These are phyloP conservation scores for Tenualosa ilisha DNA, from an alignment of 2,797 vertebrate genomes.

Conservation along the genomic window DNA sequence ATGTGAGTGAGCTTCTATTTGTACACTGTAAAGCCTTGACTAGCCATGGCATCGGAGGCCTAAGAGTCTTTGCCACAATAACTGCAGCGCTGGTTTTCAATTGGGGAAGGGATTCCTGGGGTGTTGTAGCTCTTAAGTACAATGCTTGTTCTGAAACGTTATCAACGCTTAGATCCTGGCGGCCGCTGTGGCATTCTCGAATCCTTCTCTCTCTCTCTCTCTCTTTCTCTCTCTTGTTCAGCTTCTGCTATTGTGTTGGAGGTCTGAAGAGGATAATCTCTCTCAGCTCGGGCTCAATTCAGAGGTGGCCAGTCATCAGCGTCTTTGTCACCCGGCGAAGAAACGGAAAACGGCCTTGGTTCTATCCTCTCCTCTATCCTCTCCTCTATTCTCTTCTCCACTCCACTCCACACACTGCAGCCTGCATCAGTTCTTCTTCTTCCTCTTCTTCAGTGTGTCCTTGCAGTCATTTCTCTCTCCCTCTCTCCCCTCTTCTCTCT, in stretches of 20 bases:
- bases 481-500: too few species aligned
- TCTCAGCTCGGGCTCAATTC: not conserved
- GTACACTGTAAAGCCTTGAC: not conserved
- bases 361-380: not conserved
- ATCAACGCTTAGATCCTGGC: not conserved
- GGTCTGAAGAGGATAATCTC: constrained; percentile 13
- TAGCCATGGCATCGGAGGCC: not conserved
- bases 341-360: not conserved
- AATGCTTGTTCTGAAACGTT: not conserved
- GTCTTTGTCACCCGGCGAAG: not conserved
- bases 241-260: not conserved
- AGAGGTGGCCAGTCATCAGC: constrained; percentile 10
- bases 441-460: not conserved
- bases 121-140: not conserved
- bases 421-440: not conserved
- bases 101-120: not conserved
- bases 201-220: not conserved
- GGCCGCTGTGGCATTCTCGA: not conserved
- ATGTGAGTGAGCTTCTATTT: not conserved
- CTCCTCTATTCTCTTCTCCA: not conserved
- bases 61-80: not conserved
- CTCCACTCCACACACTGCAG: not conserved
- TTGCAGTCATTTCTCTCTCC: not conserved
- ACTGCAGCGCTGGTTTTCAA: not conserved
- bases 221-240: not conserved